Conservation (phyloP, 2,797 vertebrate species). For the Phrynocephalus forsythii region DNA sequence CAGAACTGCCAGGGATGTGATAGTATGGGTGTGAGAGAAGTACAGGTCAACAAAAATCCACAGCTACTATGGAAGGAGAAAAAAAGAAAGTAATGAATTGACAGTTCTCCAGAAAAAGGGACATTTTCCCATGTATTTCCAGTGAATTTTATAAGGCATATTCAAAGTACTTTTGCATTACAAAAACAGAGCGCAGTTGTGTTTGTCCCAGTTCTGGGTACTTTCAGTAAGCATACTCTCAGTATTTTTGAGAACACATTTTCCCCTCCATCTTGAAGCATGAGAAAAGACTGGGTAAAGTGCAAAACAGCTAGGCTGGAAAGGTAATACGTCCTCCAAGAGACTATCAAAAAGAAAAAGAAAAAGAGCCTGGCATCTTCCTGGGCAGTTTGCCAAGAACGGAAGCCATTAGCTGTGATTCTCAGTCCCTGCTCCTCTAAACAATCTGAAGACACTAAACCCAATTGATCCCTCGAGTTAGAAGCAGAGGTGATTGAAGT, state of each 20-base stretch:
- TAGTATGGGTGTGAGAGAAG: too few species aligned
- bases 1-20: too few species aligned
- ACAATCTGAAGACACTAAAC: not conserved
- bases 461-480: slow-evolving; percentile 1
- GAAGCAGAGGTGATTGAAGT: not conserved
- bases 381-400: not conserved
- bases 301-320: slow-evolving; percentile 17
- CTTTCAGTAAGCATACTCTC: not conserved
- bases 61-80: too few species aligned
- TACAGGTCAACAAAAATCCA: too few species aligned
- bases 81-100: too few species aligned
- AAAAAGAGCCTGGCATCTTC: not conserved
- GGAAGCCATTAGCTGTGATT: not conserved
- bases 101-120: too few species aligned
- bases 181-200: too few species aligned
- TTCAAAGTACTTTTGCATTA: too few species aligned
- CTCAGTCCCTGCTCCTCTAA: not conserved
- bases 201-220: too few species aligned
- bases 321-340: slow-evolving; percentile 21
- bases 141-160: too few species aligned
- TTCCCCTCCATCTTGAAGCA: slow-evolving; percentile 19
- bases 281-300: not conserved
- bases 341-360: not conserved
- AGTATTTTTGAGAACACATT: slow-evolving; percentile 2
- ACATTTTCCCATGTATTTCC: too few species aligned